phyloP scores from a whole-genome alignment of 2,113 vertebrate species.

The Anarhynchus alexandrinus region DNA sequence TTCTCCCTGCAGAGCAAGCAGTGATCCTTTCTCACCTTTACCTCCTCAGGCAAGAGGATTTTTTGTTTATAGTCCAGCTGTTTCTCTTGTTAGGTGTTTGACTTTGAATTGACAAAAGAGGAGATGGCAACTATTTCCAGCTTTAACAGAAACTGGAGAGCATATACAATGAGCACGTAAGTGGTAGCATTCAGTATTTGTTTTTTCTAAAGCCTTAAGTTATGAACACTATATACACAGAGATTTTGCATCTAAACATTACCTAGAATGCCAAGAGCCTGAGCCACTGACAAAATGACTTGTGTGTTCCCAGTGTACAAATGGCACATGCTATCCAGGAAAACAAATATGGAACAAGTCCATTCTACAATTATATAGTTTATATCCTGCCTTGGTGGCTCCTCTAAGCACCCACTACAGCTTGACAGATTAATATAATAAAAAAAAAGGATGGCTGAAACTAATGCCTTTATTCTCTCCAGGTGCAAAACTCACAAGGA shows the following conservation, averaged over 20 bases:
- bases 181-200: background rate
- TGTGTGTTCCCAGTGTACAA: background rate
- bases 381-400: background rate
- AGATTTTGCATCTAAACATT: background rate
- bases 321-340: background rate
- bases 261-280: background rate
- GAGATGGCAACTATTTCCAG: constrained; percentile 82
- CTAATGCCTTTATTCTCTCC: background rate
- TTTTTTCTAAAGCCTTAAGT: background rate
- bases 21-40: background rate
- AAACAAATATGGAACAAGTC: background rate
- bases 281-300: background rate
- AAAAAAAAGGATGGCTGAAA: background rate
- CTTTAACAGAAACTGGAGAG: constrained; percentile 85
- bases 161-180: constrained; percentile 77
- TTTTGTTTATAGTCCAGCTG: background rate
- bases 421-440: background rate
- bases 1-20: background rate
- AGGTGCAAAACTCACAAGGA: constrained; percentile 42
- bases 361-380: background rate
- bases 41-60: background rate
- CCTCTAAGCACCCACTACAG: background rate
- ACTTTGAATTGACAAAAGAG: constrained; percentile 80
- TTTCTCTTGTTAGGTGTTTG: constrained; percentile 80
- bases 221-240: background rate